These are phyloP conservation scores for Celastrina argiolus DNA, from an alignment of 2,888 invertebrate genomes.

Conservation along the genomic window DNA sequence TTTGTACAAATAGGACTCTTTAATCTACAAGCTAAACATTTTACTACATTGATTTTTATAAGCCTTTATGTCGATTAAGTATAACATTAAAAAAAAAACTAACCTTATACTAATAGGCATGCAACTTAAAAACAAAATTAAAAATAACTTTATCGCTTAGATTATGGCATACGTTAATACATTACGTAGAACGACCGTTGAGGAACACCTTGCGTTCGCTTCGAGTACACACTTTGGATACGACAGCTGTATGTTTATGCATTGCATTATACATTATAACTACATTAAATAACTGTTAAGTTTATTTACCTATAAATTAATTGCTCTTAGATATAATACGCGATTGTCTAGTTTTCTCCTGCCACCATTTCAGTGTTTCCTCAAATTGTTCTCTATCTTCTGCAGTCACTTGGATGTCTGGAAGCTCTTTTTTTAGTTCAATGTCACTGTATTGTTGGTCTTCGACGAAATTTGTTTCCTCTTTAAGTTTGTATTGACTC, in stretches of 20 bases:
- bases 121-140: conserved; percentile 3
- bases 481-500: conserved; percentile 56
- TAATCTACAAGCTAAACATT: not conserved
- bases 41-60: not conserved
- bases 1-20: not conserved
- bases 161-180: conserved; percentile 26
- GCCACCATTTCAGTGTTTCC: conserved; percentile 74
- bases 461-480: conserved; percentile 61
- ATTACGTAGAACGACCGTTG: conserved; percentile 54
- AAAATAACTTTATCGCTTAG: not conserved
- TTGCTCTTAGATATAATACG: conserved; percentile 45
- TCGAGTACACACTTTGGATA: conserved; percentile 63
- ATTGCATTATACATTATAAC: conserved; percentile 38
- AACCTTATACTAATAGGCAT: not conserved
- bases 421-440: conserved; percentile 68
- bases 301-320: conserved; percentile 28
- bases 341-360: conserved; percentile 65
- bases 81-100: not conserved
- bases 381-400: conserved; percentile 71
- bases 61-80: not conserved
- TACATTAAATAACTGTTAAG: conserved; percentile 14
- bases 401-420: conserved; percentile 68
- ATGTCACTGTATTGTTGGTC: conserved; percentile 66
- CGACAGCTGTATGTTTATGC: conserved; percentile 67
- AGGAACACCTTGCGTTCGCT: conserved; percentile 67